A percentile compares a stretch with the other conserved stretches of the same genome.
Evolutionary conservation across 2,113 vertebrate species (phyloP).

Genomic region (Balaenoptera acutorostrata): DNA sequence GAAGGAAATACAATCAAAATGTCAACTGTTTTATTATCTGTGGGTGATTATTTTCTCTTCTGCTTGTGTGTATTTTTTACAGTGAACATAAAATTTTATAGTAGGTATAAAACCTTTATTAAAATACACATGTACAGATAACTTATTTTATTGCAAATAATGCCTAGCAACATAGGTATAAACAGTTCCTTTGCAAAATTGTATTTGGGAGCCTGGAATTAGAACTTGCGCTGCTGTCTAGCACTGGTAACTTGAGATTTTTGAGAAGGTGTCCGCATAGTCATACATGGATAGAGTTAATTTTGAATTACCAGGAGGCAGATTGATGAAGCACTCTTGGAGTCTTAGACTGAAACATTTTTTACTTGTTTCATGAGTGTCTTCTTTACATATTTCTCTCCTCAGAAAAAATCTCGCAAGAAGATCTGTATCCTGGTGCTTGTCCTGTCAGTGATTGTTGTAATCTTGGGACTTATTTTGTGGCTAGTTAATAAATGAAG

Average conservation of each 20-base stretch:
- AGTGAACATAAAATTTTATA: slow-evolving; percentile 6
- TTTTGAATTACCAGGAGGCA: neutral
- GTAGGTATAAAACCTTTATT: slow-evolving; percentile 9
- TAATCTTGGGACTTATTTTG: slow-evolving; percentile 86
- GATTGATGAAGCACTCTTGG: slow-evolving; percentile 22
- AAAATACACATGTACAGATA: neutral
- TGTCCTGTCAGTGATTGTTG: slow-evolving; percentile 82
- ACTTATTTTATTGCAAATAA: slow-evolving; percentile 12
- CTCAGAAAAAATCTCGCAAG: slow-evolving; percentile 97
- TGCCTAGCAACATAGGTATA: neutral
- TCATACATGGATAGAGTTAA: neutral
- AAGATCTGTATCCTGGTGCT: slow-evolving; percentile 94
- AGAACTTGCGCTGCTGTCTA: neutral
- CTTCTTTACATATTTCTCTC: slow-evolving; percentile 64
- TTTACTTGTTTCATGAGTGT: slow-evolving; percentile 51
- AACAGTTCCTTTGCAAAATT: neutral
- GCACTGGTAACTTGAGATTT: neutral
- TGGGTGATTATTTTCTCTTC: slow-evolving; percentile 23
- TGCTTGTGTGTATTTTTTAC: neutral
- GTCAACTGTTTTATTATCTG: neutral
- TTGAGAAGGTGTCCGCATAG: neutral
- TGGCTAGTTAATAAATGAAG: slow-evolving; percentile 80
- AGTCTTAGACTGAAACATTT: neutral
- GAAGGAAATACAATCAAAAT: slow-evolving; percentile 12
- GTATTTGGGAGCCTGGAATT: neutral